phyloP scores from a whole-genome alignment of 2,797 vertebrate species.

The Spatula versicolor region DNA sequence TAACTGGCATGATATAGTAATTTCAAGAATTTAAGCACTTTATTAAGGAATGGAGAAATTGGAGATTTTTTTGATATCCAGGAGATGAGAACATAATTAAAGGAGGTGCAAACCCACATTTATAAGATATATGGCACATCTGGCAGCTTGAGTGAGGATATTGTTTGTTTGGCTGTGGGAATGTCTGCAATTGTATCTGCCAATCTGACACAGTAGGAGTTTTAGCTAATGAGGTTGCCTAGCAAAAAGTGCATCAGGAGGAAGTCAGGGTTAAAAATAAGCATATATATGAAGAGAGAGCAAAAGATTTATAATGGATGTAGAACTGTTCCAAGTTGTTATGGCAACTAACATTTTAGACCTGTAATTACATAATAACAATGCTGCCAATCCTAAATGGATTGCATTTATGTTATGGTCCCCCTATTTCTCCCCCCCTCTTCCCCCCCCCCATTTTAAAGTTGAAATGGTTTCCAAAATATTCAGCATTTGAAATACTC shows the following conservation, averaged over 20 bases:
- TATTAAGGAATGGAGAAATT: neutral
- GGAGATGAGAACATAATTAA: slow-evolving; percentile 18
- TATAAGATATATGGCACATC: slow-evolving; percentile 28
- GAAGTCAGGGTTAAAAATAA: slow-evolving; percentile 57
- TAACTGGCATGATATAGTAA: neutral
- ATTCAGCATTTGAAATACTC: neutral
- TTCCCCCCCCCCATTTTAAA: neutral
- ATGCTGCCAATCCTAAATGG: slow-evolving; percentile 19
- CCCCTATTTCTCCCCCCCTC: neutral
- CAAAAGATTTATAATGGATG: slow-evolving; percentile 37
- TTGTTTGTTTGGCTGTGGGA: slow-evolving; percentile 5
- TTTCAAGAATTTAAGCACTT: slow-evolving; percentile 6
- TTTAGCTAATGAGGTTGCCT: slow-evolving; percentile 46
- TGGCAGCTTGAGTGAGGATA: slow-evolving; percentile 26
- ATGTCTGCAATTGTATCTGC: slow-evolving; percentile 4
- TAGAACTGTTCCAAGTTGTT: slow-evolving; percentile 63
- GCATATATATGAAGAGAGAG: neutral
- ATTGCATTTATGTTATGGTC: slow-evolving; percentile 6
- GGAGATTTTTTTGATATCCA: neutral
- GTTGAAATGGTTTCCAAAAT: neutral
- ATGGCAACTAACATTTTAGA: slow-evolving; percentile 60
- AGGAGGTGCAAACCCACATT: neutral
- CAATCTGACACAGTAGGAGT: slow-evolving; percentile 25
- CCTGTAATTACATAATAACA: slow-evolving; percentile 46
- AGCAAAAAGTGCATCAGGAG: slow-evolving; percentile 48